phyloP scores from a whole-genome alignment of 2,113 vertebrate species.

The Cyphomyrus discorhynchus region DNA sequence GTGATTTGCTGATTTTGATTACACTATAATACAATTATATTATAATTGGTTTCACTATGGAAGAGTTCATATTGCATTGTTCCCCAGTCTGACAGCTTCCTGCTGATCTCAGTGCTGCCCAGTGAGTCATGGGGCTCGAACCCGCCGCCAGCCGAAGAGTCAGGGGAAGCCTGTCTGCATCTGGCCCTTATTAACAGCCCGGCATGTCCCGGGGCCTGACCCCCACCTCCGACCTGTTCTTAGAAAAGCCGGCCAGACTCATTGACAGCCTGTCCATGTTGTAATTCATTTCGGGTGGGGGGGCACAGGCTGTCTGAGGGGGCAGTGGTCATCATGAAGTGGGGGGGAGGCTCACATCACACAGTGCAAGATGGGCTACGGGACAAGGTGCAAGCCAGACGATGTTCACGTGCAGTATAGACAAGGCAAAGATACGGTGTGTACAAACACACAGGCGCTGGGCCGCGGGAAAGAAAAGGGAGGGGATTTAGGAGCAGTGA shows the following conservation, averaged over 20 bases:
- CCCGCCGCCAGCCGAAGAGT: background rate
- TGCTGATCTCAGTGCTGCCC: background rate
- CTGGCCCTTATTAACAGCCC: background rate
- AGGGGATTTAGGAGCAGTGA: slow-evolving; percentile 45
- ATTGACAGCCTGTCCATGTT: background rate
- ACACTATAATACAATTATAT: background rate
- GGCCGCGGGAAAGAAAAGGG: slow-evolving; percentile 52
- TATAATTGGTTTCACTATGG: background rate
- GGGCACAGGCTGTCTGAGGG: background rate
- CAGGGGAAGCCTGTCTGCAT: background rate
- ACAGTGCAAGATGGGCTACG: slow-evolving; percentile 13
- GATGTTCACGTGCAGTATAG: slow-evolving; percentile 65
- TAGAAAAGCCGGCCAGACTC: background rate
- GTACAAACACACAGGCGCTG: slow-evolving; percentile 60
- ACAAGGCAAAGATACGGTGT: slow-evolving; percentile 64
- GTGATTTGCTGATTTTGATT: background rate
- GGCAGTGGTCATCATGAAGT: background rate
- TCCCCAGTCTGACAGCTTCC: background rate
- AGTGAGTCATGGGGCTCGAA: background rate
- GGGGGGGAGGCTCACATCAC: slow-evolving; percentile 22
- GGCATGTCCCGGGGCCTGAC: background rate
- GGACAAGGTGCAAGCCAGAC: background rate
- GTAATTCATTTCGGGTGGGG: background rate
- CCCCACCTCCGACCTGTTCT: background rate
- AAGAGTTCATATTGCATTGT: background rate